These are phyloP conservation scores for Yponomeuta plumbellus DNA, from an alignment of 2,888 invertebrate species.

Conservation along the genomic window DNA sequence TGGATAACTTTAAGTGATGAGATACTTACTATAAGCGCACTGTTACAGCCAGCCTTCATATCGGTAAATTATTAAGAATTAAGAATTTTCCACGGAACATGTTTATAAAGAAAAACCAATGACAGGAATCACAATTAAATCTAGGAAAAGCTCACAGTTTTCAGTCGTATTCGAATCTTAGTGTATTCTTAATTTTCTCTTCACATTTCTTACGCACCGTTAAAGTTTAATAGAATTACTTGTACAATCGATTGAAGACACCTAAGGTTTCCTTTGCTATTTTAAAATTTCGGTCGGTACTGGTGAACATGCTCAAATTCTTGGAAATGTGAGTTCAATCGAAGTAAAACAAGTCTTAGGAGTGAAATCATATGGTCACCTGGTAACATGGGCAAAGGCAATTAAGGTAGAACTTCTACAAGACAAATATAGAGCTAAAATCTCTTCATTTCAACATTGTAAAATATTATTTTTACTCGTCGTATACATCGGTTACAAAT, in stretches of 20 bases:
- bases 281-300: background rate
- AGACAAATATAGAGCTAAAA: constrained; percentile 71
- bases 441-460: constrained; percentile 69
- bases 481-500: constrained; percentile 76
- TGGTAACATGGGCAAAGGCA: constrained; percentile 53
- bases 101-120: background rate
- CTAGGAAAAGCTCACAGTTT: constrained; percentile 32
- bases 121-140: constrained; percentile 28
- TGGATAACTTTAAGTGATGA: too few relatives aligned
- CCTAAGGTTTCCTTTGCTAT: background rate
- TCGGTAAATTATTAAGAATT: background rate
- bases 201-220: constrained; percentile 12
- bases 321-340: background rate
- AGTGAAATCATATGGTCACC: background rate
- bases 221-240: constrained; percentile 6
- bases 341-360: background rate
- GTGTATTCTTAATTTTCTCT: constrained; percentile 11
- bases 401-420: constrained; percentile 56
- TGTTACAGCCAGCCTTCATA: too few relatives aligned
- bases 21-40: too few relatives aligned
- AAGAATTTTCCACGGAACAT: constrained; percentile 28
- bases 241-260: background rate
- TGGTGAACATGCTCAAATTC: background rate
- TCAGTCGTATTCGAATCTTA: constrained; percentile 16
- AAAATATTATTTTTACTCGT: constrained; percentile 60